These are phyloP conservation scores for Epizoanthus scotinus DNA, from an alignment of 92 coral and sea anemone species.

Conservation along the genomic window DNA sequence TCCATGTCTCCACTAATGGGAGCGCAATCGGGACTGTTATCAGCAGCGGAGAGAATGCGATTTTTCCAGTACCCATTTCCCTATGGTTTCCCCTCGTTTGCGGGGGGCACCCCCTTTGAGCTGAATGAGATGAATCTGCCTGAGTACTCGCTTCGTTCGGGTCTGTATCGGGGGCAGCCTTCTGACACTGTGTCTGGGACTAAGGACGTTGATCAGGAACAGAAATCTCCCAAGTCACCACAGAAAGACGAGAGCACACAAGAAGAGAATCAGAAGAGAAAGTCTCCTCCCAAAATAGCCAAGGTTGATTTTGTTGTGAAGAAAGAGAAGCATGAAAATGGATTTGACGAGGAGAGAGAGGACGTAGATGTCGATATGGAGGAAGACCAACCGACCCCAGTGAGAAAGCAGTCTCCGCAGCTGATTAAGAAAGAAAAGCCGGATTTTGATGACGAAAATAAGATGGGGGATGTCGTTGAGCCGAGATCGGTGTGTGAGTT, in stretches of 20 bases:
- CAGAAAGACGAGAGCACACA: conserved; percentile 43
- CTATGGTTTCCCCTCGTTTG: conserved; percentile 66
- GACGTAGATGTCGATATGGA: conserved; percentile 21
- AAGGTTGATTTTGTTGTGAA: conserved; percentile 34
- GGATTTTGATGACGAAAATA: conserved; percentile 39
- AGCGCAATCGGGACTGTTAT: conserved; percentile 73
- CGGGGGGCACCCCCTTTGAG: conserved; percentile 75
- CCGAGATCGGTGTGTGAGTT: conserved; percentile 58
- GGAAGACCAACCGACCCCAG: conserved; percentile 1
- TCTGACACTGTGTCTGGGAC: conserved; percentile 41
- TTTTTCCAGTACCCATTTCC: conserved; percentile 75
- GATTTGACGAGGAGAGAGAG: conserved; percentile 3
- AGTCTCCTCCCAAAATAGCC: conserved; percentile 39
- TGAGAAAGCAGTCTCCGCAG: conserved; percentile 3
- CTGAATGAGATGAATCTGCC: conserved; percentile 73
- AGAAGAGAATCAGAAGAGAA: conserved; percentile 17
- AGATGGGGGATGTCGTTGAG: conserved; percentile 53
- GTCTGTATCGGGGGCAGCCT: conserved; percentile 52
- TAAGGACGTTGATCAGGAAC: conserved; percentile 43
- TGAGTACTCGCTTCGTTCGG: conserved; percentile 39
- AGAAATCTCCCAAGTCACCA: conserved; percentile 41
- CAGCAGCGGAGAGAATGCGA: conserved; percentile 86
- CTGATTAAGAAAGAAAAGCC: conserved; percentile 19
- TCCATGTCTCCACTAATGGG: conserved; percentile 74
- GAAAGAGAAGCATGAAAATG: conserved; percentile 53